Base-by-base conservation (phyloP, 1,140 invertebrate genomes). In the Aphidius ervi region DNA sequence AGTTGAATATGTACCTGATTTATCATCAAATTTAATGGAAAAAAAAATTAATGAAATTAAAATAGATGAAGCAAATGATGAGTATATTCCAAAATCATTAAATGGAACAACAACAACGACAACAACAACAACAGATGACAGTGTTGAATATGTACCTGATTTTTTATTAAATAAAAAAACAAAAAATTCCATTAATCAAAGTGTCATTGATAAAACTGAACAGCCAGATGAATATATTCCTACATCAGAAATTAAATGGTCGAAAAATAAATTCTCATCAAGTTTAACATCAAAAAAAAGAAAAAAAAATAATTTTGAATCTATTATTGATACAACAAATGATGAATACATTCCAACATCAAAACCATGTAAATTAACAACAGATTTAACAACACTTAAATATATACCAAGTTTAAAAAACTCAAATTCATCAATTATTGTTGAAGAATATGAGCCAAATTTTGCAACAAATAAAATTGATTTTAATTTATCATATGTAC, bases 361-460 rank as follows among this genome's bases (percentile, higher is more conserved):
- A 31, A 31, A 31, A 31, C 23, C 23, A 31, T 16, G 16, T 16
- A 31, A 31, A 3, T 31, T 4, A 31, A 31, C 2, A 31, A 31
- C 23, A 31, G 23, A 31, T 31, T 31, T 31, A 31, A 31, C 23
- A 31, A 31, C 16, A 16, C 16, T 31, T 31, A 31, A 31, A 3
- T 31, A 31, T 31, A 31, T 31, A 31, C 23, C 23, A 31, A 31
- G 23, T 31, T 31, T 31, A 31, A 31, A 31, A 31, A 31, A 31
- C 1, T 31, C 23, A 16, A 37, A 23, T 8, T 53, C 3, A 70
- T 63, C 16, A 16, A 61, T 2, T 62, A 16, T 46, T 4, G 10
- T 72, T 5, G 70, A 72, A 9, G 67, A 72, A 49, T 73, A 73
- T 47, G 56, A 73, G n/a, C 72, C 72, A 6, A 64, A 71, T 41